Evolutionary conservation across 92 coral and sea anemone species (phyloP).

Genomic region (Blastomussa wellsi): DNA sequence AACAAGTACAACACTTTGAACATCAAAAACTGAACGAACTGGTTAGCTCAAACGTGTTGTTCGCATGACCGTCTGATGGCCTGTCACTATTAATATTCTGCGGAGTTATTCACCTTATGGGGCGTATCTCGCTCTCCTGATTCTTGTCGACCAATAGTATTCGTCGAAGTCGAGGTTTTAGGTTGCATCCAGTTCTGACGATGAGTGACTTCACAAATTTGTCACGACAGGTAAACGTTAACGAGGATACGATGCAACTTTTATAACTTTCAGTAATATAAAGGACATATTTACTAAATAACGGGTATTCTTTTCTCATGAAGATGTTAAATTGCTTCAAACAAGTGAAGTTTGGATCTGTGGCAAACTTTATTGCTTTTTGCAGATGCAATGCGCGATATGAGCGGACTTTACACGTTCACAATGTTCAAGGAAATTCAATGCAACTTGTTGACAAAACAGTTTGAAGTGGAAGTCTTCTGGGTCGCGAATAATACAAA

Average conservation of each 20-base stretch:
- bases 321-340: not conserved
- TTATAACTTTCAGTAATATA: too few relatives aligned
- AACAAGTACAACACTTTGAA: not conserved
- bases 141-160: slow-evolving; percentile 20
- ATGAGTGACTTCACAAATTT: slow-evolving; percentile 15
- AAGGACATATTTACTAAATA: too few relatives aligned
- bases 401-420: not conserved
- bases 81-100: not conserved
- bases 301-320: not conserved
- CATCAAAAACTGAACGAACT: not conserved
- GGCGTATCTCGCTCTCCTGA: slow-evolving; percentile 25
- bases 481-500: not conserved
- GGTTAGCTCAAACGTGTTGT: not conserved
- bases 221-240: not conserved
- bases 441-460: not conserved
- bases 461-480: not conserved
- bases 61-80: slow-evolving; percentile 5
- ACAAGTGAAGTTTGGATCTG: not conserved
- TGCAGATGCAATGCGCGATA: too few relatives aligned
- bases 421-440: not conserved
- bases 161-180: not conserved
- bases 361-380: not conserved
- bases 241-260: not conserved
- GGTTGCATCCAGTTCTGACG: not conserved
- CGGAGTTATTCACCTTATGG: not conserved